Base-by-base conservation (phyloP, 2,888 invertebrate species). In the Hirtodrosophila trivittata region DNA sequence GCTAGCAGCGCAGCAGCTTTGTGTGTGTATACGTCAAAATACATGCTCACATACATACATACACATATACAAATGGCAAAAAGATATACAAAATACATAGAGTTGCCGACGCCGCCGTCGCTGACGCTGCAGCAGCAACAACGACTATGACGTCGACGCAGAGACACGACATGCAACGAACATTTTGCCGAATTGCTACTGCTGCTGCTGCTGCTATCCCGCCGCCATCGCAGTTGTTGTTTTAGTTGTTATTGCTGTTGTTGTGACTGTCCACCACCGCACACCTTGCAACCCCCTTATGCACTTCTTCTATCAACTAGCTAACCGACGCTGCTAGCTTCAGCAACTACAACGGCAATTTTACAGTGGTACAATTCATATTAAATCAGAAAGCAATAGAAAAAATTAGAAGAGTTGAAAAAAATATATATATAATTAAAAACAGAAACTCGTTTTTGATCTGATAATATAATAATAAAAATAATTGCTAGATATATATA, bases 1-100 rank as follows among this genome's bases (percentile, higher is more conserved):
- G 70, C 47, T 13, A 16, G 42, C 80, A 56, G 85, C 80, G 77
- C 77, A 77, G 77, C 77, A 81, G 82, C 77, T 62, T 75, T 66
- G 59, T 64, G 55, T 65, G 51, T 64, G 55, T 65, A 60, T 56
- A 55, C 52, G 38, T 25, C 26, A 10, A 39, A 37, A 56, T 57
- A 55, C 13, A 46, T 16, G 57, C 1, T 45, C 39, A 47, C 8
- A 55, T 5, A 56, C 14, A 45, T 9, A 28, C 13, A 54, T 12
- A 38, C 14, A 43, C 18, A 9, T 30, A 21, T 38, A 46, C 26
- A 57, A 49, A 30, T 71, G 52, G 63, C 63, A 66, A 69, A 85
- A 70, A 72, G 65, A 85, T 60, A 83, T 54, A 75, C 56, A 65
- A 60, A 67, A 73, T 60, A 67, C 47, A 64, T 60, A 75, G 55